These are phyloP conservation scores for Galerucella pusilla DNA, from an alignment of 2,888 invertebrate genomes.

Conservation along the genomic window DNA sequence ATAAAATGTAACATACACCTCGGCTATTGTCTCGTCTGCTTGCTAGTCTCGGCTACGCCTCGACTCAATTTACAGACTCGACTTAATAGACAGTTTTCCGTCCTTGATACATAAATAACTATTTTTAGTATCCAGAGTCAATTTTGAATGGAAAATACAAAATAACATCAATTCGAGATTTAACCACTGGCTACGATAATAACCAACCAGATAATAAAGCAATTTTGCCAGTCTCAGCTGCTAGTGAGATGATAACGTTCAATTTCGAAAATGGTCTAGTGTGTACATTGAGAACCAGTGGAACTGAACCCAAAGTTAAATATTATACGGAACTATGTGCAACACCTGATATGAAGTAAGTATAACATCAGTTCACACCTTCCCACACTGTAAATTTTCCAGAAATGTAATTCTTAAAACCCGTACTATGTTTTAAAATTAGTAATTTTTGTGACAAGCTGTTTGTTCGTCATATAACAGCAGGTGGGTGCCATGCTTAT, in stretches of 20 bases:
- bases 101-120: too few relatives aligned
- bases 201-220: constrained; percentile 76
- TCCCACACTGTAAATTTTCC: too few relatives aligned
- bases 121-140: constrained; percentile 76
- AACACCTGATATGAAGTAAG: constrained; percentile 72
- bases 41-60: too few relatives aligned
- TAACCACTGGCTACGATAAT: constrained; percentile 89
- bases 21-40: too few relatives aligned
- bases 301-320: constrained; percentile 99
- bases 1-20: too few relatives aligned
- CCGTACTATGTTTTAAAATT: too few relatives aligned
- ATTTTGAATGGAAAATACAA: constrained; percentile 73
- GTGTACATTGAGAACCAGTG: constrained; percentile 92
- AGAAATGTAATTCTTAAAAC: too few relatives aligned
- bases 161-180: constrained; percentile 82
- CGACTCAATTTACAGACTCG: too few relatives aligned
- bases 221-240: constrained; percentile 73
- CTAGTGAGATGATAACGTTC: constrained; percentile 94
- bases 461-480: too few relatives aligned
- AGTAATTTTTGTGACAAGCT: too few relatives aligned
- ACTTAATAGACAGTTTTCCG: too few relatives aligned
- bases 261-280: constrained; percentile 87
- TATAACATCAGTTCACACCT: constrained; percentile 36
- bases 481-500: too few relatives aligned
- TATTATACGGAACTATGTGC: constrained; percentile 95